Percentiles rank a stretch among this genome's conserved stretches.
Evolutionary conservation across 2,888 invertebrate genomes (phyloP).

Genomic region (Arenicola marina): DNA sequence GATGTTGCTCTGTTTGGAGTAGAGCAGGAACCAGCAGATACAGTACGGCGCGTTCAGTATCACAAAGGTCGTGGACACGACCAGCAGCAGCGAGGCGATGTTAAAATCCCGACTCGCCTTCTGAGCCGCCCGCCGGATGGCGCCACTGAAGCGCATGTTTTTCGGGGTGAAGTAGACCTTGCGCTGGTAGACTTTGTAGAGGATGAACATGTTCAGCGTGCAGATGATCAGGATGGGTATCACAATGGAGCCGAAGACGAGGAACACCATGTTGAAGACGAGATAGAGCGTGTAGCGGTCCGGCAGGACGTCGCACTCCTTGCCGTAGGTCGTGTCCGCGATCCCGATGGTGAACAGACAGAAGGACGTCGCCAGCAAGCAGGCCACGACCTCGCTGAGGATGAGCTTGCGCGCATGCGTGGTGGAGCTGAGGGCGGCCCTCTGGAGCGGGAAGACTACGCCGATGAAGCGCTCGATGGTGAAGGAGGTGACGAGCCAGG

Average conservation of each 20-base stretch:
- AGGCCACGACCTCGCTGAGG: constrained; percentile 3
- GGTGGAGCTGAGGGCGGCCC: constrained; percentile 13
- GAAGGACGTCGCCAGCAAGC: constrained; percentile 18
- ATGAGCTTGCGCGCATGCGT: constrained; percentile 16
- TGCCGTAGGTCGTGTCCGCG: constrained; percentile 10
- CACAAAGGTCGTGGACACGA: constrained; percentile 25
- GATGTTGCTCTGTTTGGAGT: not conserved
- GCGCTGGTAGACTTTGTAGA: constrained; percentile 9
- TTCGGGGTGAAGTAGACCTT: constrained; percentile 6
- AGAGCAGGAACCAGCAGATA: constrained; percentile 19
- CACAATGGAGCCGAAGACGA: constrained; percentile 24
- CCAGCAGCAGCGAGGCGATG: constrained; percentile 21
- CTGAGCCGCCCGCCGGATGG: not conserved
- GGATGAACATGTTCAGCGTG: constrained; percentile 23
- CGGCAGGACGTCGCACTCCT: constrained; percentile 17
- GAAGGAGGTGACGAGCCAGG: constrained; percentile 24
- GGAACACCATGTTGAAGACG: constrained; percentile 19
- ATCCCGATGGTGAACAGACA: constrained; percentile 21
- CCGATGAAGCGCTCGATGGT: constrained; percentile 26
- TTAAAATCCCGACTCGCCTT: constrained; percentile 15
- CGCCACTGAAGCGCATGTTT: not conserved
- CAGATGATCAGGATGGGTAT: constrained; percentile 18
- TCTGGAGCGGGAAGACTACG: constrained; percentile 17
- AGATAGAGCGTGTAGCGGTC: constrained; percentile 9
- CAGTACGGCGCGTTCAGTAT: constrained; percentile 25